A percentile compares a stretch with the other conserved stretches of the same genome.
Evolutionary conservation across 2,797 vertebrate species (phyloP).

Genomic region (Sebastes paucispinis): DNA sequence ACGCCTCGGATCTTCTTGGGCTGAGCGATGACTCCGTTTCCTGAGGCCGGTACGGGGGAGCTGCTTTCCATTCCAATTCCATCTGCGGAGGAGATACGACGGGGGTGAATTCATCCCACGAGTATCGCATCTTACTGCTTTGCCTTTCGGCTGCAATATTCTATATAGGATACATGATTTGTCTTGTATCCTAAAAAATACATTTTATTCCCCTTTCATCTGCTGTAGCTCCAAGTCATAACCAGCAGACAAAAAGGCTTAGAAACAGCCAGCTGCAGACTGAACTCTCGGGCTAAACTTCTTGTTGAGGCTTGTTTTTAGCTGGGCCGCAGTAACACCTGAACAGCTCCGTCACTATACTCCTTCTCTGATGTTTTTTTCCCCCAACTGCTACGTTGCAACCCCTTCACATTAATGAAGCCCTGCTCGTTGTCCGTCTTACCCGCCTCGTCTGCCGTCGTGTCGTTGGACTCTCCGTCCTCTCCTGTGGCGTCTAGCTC

Average conservation of each 20-base stretch:
- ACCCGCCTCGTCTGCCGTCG: slow-evolving; percentile 86
- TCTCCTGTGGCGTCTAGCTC: slow-evolving; percentile 86
- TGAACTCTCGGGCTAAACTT: background rate
- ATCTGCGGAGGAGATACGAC: slow-evolving; percentile 70
- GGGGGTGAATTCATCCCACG: background rate
- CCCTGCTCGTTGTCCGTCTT: background rate
- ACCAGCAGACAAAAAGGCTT: slow-evolving; percentile 1
- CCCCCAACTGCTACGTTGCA: no score
- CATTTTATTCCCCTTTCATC: background rate
- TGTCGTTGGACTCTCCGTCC: slow-evolving; percentile 84
- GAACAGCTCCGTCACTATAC: background rate
- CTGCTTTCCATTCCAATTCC: slow-evolving; percentile 57
- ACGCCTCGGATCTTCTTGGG: slow-evolving; percentile 93
- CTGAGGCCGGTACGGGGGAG: slow-evolving; percentile 74
- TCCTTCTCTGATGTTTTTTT: no score
- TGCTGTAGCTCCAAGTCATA: background rate
- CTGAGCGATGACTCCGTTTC: slow-evolving; percentile 84
- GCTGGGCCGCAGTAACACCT: background rate
- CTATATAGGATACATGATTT: background rate
- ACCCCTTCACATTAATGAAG: no score
- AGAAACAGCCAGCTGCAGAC: slow-evolving; percentile 1
- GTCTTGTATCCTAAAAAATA: background rate
- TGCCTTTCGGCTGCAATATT: background rate
- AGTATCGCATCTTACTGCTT: background rate
- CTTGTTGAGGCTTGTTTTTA: slow-evolving; percentile 57